Evolutionary conservation across 2,888 invertebrate genomes (phyloP), one percentile per base, ranked within the genome.

Genomic region (Lepidochitona cinerea): DNA sequence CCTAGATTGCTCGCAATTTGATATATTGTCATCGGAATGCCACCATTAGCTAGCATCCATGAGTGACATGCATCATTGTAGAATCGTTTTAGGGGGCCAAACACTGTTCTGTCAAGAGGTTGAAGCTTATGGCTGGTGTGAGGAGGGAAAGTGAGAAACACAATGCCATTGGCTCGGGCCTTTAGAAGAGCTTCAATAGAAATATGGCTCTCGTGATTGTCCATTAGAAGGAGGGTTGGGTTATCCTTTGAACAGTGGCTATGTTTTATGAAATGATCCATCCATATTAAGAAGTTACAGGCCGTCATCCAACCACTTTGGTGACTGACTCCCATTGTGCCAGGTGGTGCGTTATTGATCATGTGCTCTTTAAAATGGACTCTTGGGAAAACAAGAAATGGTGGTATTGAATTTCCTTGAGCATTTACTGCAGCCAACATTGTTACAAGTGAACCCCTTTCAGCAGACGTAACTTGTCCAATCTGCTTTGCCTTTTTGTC

Each of bases 111-210:
- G 79, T 91, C 89, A 18, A 91, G 81, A 4, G 90, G 90, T 81
- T 91, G 91, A 53, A 91, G 73, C 76, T 89, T 90, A 68, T 87
- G 89, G 14, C 89, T 85, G 89, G 88, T 32, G 90, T 78, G 36
- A 90, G 70, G 68, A 65, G 87, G 89, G 37, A 90, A 81, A 4
- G 89, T 88, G 29, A 91, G 79, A 36, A 90, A 70, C 67, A 84
- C 80, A 29, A 91, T 86, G n/a, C 89, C 88, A 81, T 83, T 80
- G 37, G 84, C 83, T 79, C 87, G 74, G 84, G 86, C 75, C 78
- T 77, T 77, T 83, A 83, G 72, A 79, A 90, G 59, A 0, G 68
- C 68, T 23, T 72, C 70, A 53, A 79, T 79, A n/a, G 78, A 72
- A 4, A 85, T 66, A 75, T 88, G 87, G 36, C 83, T 81, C 41